Percentiles rank a stretch among this genome's conserved stretches.
Evolutionary conservation across 2,113 vertebrate species (phyloP).

Genomic region (Aspidoscelis tigris): DNA sequence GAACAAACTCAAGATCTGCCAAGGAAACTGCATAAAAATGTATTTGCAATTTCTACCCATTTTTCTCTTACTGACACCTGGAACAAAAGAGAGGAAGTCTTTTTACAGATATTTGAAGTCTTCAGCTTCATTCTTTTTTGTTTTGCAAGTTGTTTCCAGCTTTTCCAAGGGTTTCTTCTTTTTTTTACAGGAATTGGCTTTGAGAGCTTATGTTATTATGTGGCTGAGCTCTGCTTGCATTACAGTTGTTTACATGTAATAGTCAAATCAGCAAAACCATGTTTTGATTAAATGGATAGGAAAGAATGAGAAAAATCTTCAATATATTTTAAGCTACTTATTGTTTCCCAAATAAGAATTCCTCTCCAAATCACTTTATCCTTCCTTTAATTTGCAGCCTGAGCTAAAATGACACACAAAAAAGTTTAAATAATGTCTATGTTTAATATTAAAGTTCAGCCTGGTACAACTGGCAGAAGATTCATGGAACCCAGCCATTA

Average conservation of each 20-base stretch:
- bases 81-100: background rate
- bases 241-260: background rate
- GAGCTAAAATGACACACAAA: constrained; percentile 14
- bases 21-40: too few relatives aligned
- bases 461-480: constrained; percentile 60
- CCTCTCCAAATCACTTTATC: background rate
- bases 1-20: too few relatives aligned
- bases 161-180: too few relatives aligned
- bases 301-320: background rate
- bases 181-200: background rate
- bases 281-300: background rate
- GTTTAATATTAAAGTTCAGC: constrained; percentile 54
- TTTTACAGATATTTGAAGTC: background rate
- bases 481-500: constrained; percentile 65
- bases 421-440: constrained; percentile 30
- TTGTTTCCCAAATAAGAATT: background rate
- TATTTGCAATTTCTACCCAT: background rate
- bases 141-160: background rate
- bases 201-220: background rate
- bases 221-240: background rate
- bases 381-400: constrained; percentile 3
- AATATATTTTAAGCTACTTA: background rate
- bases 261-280: background rate
- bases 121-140: background rate
- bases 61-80: background rate